Base-by-base conservation (phyloP, 2,113 vertebrate species). In the Pionites leucogaster region DNA sequence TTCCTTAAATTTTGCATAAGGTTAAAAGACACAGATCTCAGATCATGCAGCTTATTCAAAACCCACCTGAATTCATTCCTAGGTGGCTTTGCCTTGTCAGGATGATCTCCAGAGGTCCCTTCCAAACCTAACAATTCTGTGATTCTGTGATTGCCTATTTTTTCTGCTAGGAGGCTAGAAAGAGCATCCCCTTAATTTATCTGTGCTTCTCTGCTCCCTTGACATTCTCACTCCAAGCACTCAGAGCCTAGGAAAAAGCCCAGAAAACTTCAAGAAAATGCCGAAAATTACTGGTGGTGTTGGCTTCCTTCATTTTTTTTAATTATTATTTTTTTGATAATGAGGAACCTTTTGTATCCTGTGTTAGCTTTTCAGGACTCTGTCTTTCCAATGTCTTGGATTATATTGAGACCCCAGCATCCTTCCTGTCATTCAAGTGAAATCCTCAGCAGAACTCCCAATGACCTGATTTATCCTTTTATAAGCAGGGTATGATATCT, bases 351-450 rank as follows among this genome's bases (percentile, higher is more conserved):
- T 86, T 91, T 82, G 19, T 70, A 84, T 84, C 46, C 83, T 91
- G 35, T 76, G 22, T 65, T 49, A 86, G 16, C 6, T 68, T 86
- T 88, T 80, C 31, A 74, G 55, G 53, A 67, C 17, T 72, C 16
- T 82, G 29, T 55, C 52, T 75, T 88, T 92, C 60, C 80, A 88
- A 11, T 33, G 17, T 64, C 65, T 87, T 78, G 65, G 50, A 69
- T 85, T 87, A 82, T 82, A 92, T 49, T 79, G 74, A 92, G 81
- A 89, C 23, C 37, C 76, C 25, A 91, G 83, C 47, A 92, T 93
- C 74, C 91, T 96, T 96, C 89, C 81, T 95, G 83, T 59, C 70
- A 92, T 95, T 93, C 52, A 91, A 93, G 35, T 25, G 31, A 84
- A 95, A 91, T 89, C 47, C 74, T 85, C 57, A 67, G 28, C 31